These are phyloP conservation scores for Nebria brevicollis DNA, from an alignment of 2,888 invertebrate genomes.

Conservation along the genomic window DNA sequence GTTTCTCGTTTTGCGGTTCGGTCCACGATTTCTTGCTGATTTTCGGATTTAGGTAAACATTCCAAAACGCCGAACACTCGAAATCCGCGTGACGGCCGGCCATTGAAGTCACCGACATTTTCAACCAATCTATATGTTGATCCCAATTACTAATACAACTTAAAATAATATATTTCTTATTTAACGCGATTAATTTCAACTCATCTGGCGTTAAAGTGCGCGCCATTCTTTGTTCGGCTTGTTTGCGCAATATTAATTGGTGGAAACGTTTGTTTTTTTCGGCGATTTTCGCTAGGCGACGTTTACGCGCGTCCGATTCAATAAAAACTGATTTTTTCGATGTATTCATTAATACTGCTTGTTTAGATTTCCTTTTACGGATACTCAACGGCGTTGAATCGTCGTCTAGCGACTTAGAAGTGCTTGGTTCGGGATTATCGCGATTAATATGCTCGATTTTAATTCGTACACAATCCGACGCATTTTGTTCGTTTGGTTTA, in stretches of 20 bases:
- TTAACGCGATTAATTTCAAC: neutral
- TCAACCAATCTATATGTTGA: conserved; percentile 66
- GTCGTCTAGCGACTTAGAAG: neutral
- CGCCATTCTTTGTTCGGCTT: neutral
- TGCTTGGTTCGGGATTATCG: neutral
- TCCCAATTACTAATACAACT: conserved; percentile 9
- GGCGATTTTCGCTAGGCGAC: too few relatives aligned
- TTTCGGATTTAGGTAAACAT: conserved; percentile 73
- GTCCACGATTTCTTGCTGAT: conserved; percentile 71
- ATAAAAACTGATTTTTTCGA: too few relatives aligned
- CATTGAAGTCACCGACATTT: conserved; percentile 63
- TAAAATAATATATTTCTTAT: neutral
- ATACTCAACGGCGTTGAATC: neutral
- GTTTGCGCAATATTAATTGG: neutral
- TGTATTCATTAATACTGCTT: too few relatives aligned
- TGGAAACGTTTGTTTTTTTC: too few relatives aligned
- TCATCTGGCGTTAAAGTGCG: neutral
- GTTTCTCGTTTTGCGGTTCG: conserved; percentile 63
- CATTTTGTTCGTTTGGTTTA: neutral
- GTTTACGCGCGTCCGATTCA: too few relatives aligned
- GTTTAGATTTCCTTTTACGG: neutral
- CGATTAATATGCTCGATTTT: neutral
- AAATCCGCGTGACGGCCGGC: conserved; percentile 68
- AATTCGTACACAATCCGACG: neutral
- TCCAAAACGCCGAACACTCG: conserved; percentile 79